Evolutionary conservation across 2,797 vertebrate genomes (phyloP).

Genomic region (Aphelocoma californica): DNA sequence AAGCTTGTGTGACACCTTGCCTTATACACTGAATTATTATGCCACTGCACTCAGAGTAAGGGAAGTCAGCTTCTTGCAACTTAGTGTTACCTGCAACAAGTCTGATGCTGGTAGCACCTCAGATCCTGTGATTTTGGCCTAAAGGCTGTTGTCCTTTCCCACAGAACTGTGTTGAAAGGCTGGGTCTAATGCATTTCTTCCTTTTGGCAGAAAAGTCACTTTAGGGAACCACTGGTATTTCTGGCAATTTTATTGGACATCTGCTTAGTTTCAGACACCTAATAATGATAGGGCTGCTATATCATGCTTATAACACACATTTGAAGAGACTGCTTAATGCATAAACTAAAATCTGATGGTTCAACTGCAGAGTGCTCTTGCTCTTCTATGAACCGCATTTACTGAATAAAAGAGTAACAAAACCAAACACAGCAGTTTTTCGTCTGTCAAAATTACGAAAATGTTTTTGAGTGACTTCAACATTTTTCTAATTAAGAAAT

Average conservation of each 20-base stretch:
- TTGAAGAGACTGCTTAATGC: not conserved
- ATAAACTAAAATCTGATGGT: not conserved
- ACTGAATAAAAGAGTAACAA: not conserved
- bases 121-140: not conserved
- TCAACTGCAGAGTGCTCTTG: fast-evolving
- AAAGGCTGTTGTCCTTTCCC: not conserved
- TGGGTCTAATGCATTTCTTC: not conserved
- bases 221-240: not conserved
- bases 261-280: not conserved
- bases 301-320: not conserved
- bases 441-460: not conserved
- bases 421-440: not conserved
- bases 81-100: not conserved
- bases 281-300: not conserved
- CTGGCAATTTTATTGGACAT: not conserved
- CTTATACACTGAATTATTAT: not conserved
- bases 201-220: not conserved
- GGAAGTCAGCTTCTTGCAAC: not conserved
- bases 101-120: not conserved
- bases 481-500: not conserved
- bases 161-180: not conserved
- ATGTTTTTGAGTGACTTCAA: not conserved
- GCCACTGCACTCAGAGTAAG: not conserved
- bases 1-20: not conserved
- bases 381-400: not conserved